Evolutionary conservation across 2,797 vertebrate genomes (phyloP), one percentile per base, ranked within the genome.

Genomic region (Phoebastria nigripes): DNA sequence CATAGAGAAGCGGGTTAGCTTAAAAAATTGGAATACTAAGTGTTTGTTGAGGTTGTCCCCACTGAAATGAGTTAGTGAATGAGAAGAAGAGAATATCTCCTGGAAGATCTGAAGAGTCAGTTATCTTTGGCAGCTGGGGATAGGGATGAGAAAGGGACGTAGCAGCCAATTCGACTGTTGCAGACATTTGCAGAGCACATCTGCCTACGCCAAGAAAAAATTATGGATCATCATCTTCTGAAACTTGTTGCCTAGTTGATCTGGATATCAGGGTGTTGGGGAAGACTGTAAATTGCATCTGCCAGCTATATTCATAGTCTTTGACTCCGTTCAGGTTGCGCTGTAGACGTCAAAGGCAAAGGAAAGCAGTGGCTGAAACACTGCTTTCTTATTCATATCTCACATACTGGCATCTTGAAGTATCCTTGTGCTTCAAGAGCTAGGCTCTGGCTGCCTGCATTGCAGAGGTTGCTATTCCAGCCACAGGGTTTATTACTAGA

Each of bases 371-470:
- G 42, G 8, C 8, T 69, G 25, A 76, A 83, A 69, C 33, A 15
- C 29, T 7, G 7, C 11, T 66, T 51, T 31, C 22, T 70, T 26
- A 15, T 12, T 66, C 49, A 0, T 24, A 3, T 11, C 39, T 86
- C 46, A 52, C 10, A 4, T 4, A 11, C 14, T 21, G 46, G 46
- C 28, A 33, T 3, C 2, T 1, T 20, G 47, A 54, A 33, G 19
- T 8, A 11, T 21, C 25, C 61, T 41, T n/a, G 24, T 1, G 1
- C 35, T 35, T 59, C 25, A 20, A 14, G 26, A 63, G 19, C 15
- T 7, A 15, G 63, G 33, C 35, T 63, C 24, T 1, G 2, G 56
- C 35, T 2, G 4, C 1, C 4, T 21, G 21, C 12, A 1, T 8
- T 67, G 16, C 51, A 20, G 46, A 37, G 18, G 10, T 15, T 61